Percentiles rank a stretch among this genome's conserved stretches.
Evolutionary conservation across 2,113 vertebrate genomes (phyloP).

Genomic region (Indicator maculatus): DNA sequence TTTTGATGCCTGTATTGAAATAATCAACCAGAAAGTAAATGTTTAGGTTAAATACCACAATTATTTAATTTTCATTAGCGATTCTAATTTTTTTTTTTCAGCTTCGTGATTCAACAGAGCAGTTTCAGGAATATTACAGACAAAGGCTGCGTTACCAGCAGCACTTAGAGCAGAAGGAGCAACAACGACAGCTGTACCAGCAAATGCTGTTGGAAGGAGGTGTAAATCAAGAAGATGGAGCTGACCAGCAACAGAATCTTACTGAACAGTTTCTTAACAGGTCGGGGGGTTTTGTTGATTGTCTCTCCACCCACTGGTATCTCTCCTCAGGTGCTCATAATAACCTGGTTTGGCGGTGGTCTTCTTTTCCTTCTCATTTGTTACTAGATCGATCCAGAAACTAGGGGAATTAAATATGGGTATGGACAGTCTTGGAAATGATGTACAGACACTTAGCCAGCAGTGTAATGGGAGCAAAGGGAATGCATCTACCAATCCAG

Average conservation of each 20-base stretch:
- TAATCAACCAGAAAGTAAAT: neutral
- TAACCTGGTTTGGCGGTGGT: neutral
- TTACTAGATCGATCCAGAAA: slow-evolving; percentile 92
- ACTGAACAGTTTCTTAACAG: slow-evolving; percentile 96
- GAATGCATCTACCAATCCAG: slow-evolving; percentile 62
- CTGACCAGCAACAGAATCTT: slow-evolving; percentile 88
- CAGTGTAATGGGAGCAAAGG: slow-evolving; percentile 84
- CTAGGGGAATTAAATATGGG: slow-evolving; percentile 94
- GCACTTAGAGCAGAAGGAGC: slow-evolving; percentile 97
- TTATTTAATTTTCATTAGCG: neutral
- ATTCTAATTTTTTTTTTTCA: slow-evolving; percentile 60
- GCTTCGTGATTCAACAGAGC: slow-evolving; percentile 93
- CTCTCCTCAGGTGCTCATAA: neutral
- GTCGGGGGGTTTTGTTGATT: slow-evolving; percentile 65
- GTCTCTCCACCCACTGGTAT: neutral
- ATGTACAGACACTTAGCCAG: slow-evolving; percentile 80
- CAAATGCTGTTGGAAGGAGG: slow-evolving; percentile 98
- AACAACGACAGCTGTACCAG: slow-evolving; percentile 93
- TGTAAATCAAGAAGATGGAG: slow-evolving; percentile 87
- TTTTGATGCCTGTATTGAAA: neutral
- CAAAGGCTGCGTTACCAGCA: slow-evolving; percentile 96
- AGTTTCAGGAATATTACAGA: slow-evolving; percentile 94
- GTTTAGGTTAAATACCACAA: neutral
- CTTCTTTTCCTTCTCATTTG: neutral
- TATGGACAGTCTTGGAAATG: slow-evolving; percentile 87